These are phyloP conservation scores for Dinomys branickii DNA, from an alignment of 2,113 vertebrate genomes.

Conservation along the genomic window DNA sequence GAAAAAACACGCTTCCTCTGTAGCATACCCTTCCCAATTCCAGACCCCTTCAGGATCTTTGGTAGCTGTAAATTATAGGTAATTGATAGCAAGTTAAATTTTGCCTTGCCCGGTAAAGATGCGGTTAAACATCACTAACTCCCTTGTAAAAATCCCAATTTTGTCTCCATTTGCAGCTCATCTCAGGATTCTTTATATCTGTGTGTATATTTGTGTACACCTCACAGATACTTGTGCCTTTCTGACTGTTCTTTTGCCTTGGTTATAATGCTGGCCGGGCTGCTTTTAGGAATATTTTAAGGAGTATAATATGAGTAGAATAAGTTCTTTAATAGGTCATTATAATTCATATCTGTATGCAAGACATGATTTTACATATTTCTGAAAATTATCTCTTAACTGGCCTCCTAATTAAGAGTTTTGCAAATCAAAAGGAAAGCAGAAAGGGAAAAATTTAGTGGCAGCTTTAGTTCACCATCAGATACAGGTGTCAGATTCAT, in stretches of 20 bases:
- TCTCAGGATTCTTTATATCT: neutral
- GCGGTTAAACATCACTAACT: neutral
- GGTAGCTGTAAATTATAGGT: neutral
- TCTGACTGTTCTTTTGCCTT: neutral
- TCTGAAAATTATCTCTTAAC: neutral
- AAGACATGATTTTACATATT: neutral
- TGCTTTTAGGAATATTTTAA: neutral
- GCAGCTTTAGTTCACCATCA: neutral
- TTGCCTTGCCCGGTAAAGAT: neutral
- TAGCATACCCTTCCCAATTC: neutral
- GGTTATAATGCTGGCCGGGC: neutral
- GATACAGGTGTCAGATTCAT: neutral
- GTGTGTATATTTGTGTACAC: neutral
- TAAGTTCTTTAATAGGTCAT: neutral
- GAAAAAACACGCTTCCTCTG: neutral
- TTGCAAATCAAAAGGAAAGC: neutral
- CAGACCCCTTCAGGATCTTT: neutral
- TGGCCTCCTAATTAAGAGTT: neutral
- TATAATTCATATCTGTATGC: neutral
- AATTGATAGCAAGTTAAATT: neutral
- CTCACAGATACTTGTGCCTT: neutral
- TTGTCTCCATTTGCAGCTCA: neutral
- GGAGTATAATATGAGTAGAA: neutral
- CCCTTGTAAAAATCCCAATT: neutral
- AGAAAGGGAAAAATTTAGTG: neutral